phyloP scores from a whole-genome alignment of 2,888 invertebrate genomes.

The Asteroscopus sphinx region DNA sequence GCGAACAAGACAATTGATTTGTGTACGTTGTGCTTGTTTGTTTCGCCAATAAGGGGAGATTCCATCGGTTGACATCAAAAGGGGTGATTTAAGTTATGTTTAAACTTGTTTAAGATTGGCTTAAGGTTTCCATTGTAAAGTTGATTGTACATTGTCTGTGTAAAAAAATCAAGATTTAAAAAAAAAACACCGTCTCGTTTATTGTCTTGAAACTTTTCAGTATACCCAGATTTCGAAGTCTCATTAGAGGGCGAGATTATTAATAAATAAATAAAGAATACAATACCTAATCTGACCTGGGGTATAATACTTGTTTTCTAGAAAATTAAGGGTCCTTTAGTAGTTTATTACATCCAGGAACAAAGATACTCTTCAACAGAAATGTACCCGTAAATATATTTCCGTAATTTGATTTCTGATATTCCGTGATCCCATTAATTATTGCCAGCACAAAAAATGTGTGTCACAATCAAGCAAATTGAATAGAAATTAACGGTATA shows the following conservation, averaged over 20 bases:
- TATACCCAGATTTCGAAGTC: too few relatives aligned
- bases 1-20: conserved; percentile 78
- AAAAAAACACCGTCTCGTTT: too few relatives aligned
- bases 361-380: too few relatives aligned
- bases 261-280: not conserved
- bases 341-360: not conserved
- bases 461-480: conserved; percentile 53
- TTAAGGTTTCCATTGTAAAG: conserved; percentile 32
- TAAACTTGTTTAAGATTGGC: conserved; percentile 42
- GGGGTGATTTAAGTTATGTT: conserved; percentile 43
- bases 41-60: conserved; percentile 78
- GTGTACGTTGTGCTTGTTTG: conserved; percentile 74
- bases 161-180: conserved; percentile 1
- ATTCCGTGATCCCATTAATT: conserved; percentile 8
- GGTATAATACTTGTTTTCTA: too few relatives aligned
- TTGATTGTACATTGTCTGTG: conserved; percentile 41
- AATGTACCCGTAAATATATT: not conserved
- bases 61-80: conserved; percentile 66
- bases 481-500: conserved; percentile 40
- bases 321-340: not conserved
- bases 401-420: not conserved
- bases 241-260: too few relatives aligned
- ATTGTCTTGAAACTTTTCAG: too few relatives aligned
- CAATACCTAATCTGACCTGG: too few relatives aligned
- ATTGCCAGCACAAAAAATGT: conserved; percentile 33